Base-by-base conservation (phyloP, 2,113 vertebrate genomes). In the Callocephalon fimbriatum region DNA sequence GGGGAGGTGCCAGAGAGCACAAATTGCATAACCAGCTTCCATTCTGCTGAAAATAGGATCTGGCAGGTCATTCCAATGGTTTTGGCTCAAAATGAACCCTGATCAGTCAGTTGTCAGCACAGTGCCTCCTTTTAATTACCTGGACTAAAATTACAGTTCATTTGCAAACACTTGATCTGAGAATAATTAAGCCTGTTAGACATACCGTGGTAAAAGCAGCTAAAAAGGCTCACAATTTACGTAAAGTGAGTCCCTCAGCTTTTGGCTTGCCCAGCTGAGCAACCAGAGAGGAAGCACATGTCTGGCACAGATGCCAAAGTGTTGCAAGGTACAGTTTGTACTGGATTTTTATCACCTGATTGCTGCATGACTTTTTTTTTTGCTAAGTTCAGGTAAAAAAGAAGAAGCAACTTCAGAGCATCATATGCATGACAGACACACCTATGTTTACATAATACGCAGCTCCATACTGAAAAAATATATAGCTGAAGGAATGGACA, bases 41-140 rank as follows among this genome's bases (percentile, higher is more conserved):
- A 88, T 95, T 95, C 86, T 95, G 71, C 79, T 83, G 71, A 72
- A 97, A 95, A 93, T 83, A 95, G 86, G 71, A 79, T 61, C 86
- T 96, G 91, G 88, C 82, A 73, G 62, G 42, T 90, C 37, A 51
- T 90, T 96, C 48, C 71, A 62, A 83, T 93, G 72, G 63, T 92
- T 96, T 93, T 96, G 88, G 82, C 86, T 93, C 50, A 75, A 58
- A 92, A 76, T 4, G 12, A 92, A 37, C 50, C 50, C 73, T 0
- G 0, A 66, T 90, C 82, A 70, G n/a, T 93, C 85, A 77, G 59
- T 54, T 95, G 88, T 92, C 85, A 94, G 88, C 54, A 40, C 53
- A 70, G n/a, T 75, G 32, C 63, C 75, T 95, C 88, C 54, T 92
- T 95, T 94, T 91, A 88, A 95, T 90, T 95, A 93, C 82, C 75